phyloP scores from a whole-genome alignment of 2,113 vertebrate species.

The Mungos mungo region DNA sequence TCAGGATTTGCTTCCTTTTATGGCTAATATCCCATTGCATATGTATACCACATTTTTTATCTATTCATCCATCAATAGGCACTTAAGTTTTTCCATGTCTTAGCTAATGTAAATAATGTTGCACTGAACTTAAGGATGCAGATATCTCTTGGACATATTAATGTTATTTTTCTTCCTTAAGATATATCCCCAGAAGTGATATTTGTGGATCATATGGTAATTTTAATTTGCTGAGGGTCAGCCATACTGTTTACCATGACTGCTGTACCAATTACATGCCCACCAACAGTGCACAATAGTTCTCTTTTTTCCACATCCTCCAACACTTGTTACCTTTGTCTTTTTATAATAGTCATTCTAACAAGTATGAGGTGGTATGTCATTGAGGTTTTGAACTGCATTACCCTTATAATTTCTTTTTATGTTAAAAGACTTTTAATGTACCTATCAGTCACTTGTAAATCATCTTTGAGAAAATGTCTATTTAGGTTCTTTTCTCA shows the following conservation, averaged over 20 bases:
- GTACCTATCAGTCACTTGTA: not conserved
- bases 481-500: not conserved
- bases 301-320: not conserved
- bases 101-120: not conserved
- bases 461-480: not conserved
- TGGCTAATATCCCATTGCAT: not conserved
- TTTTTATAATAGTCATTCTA: not conserved
- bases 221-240: not conserved
- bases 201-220: not conserved
- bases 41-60: not conserved
- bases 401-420: not conserved
- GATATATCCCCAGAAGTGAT: not conserved
- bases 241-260: not conserved
- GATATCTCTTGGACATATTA: not conserved
- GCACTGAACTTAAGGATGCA: not conserved
- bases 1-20: not conserved
- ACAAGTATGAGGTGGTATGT: not conserved
- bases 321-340: not conserved
- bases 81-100: not conserved
- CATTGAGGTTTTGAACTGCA: not conserved
- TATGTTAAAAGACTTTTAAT: not conserved
- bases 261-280: not conserved
- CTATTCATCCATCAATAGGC: not conserved
- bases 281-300: not conserved
- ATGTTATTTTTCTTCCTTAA: not conserved